These are phyloP conservation scores for Phenacoccus solenopsis DNA, from an alignment of 1,140 invertebrate species.

Conservation along the genomic window DNA sequence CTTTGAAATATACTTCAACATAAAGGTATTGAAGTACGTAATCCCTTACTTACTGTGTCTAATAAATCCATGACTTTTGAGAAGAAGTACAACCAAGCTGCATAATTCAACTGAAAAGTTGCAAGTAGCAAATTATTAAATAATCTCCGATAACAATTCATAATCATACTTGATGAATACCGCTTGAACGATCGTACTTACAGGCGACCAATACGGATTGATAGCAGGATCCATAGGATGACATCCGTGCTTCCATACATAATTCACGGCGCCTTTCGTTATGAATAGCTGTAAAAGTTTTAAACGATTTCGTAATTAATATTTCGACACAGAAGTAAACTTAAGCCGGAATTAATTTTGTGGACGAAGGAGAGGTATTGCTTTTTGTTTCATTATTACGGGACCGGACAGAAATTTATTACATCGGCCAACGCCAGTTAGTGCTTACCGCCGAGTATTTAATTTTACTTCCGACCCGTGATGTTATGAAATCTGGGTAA, in stretches of 20 bases:
- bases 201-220: conserved; percentile 1
- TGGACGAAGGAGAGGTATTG: not conserved
- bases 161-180: not conserved
- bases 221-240: conserved; percentile 19
- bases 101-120: conserved; percentile 41
- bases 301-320: not conserved
- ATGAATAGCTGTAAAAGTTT: conserved; percentile 23
- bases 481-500: not conserved
- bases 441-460: not conserved
- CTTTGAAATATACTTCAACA: no score
- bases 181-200: not conserved
- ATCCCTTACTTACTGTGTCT: conserved; percentile 25
- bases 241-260: conserved; percentile 23
- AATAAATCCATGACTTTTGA: conserved; percentile 37
- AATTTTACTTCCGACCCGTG: not conserved
- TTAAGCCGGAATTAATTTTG: not conserved
- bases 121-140: not conserved
- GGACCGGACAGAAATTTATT: not conserved
- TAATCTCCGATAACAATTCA: not conserved
- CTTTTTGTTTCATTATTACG: not conserved
- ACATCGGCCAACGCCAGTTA: not conserved
- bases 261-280: conserved; percentile 19
- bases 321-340: not conserved
- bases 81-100: conserved; percentile 49
- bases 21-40: no score